Evolutionary conservation across 2,888 invertebrate genomes (phyloP), one percentile per base, ranked within the genome.

Genomic region (Sturmia bella): DNA sequence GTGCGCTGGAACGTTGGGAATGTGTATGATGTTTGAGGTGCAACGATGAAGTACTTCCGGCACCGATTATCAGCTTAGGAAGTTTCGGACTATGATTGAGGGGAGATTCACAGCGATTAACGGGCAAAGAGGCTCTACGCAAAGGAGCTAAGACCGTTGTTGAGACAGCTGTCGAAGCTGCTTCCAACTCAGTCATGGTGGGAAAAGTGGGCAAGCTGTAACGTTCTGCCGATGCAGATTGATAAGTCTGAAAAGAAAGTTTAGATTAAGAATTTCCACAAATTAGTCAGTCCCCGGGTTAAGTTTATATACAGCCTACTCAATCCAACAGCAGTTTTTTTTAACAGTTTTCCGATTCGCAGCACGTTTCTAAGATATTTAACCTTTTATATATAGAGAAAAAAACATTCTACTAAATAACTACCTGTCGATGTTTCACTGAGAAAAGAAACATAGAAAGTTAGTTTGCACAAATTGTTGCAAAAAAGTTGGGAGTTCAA

Each of bases 101-200:
- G 74, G 94, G 95, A 2, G 96, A 96, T 89, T 96, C 96, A 6
- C 95, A 95, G 84, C 96, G 92, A 89, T 96, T 96, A 19, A 96
- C 92, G 1, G 96, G 96, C 84, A 96, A 91, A 4, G 96, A 96
- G 5, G 96, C 94, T 84, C 96, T 92, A 80, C 96, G 92, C 87
- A 95, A 93, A 48, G 94, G 93, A 13, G 94, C 69, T 32, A 83
- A 37, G 32, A 73, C 57, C 2, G 59, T 54, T 17, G 80, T 50
- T 27, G 83, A 72, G 17, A 78, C 74, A 7, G 81, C 81, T 1
- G 75, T 63, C 0, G 83, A 70, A 4, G 76, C 80, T 86, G 87
- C 87, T 68, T 95, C 95, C 82, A 95, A 91, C 86, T 95, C 95
- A 37, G 94, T 92, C 24, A 94, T 92, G 87, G 93, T 94, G 83